phyloP scores from a whole-genome alignment of 2,797 vertebrate genomes.

The Chromobotia macracanthus region DNA sequence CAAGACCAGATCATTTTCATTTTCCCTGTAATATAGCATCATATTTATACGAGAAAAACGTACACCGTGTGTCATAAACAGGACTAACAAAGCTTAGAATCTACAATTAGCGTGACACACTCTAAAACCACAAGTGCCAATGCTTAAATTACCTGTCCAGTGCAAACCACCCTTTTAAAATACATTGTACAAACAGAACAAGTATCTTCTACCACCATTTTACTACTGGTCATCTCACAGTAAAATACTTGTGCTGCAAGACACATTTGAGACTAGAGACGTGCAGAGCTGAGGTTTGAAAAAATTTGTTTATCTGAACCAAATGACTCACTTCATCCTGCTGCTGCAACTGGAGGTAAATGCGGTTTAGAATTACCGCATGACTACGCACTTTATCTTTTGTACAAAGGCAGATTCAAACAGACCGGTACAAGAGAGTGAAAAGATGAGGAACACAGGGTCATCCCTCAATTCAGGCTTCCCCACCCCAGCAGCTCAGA shows the following conservation, averaged over 20 bases:
- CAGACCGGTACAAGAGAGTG: constrained; percentile 48
- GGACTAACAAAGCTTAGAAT: not conserved
- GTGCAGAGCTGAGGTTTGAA: constrained; percentile 22
- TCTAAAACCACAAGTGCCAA: not conserved
- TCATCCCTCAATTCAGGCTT: constrained; percentile 36
- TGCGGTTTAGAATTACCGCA: constrained; percentile 73
- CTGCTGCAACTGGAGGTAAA: constrained; percentile 73
- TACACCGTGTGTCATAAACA: not conserved
- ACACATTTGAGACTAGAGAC: constrained; percentile 20
- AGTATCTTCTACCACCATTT: not conserved
- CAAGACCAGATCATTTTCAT: not conserved
- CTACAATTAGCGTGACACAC: not conserved
- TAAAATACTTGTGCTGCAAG: constrained; percentile 9
- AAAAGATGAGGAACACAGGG: constrained; percentile 40
- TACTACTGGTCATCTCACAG: constrained; percentile 6
- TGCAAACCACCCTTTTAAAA: not conserved
- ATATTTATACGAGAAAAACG: not conserved
- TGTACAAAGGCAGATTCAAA: constrained; percentile 70
- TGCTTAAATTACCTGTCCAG: not conserved
- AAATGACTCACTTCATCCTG: constrained; percentile 76
- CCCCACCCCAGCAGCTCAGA: constrained; percentile 46
- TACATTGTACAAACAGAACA: not conserved
- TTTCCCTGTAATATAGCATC: not conserved
- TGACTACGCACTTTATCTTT: constrained; percentile 65
- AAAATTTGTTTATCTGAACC: constrained; percentile 62